Evolutionary conservation across 2,797 vertebrate species (phyloP), one percentile per base, ranked within the genome.

Genomic region (Threskiornis aethiopicus): DNA sequence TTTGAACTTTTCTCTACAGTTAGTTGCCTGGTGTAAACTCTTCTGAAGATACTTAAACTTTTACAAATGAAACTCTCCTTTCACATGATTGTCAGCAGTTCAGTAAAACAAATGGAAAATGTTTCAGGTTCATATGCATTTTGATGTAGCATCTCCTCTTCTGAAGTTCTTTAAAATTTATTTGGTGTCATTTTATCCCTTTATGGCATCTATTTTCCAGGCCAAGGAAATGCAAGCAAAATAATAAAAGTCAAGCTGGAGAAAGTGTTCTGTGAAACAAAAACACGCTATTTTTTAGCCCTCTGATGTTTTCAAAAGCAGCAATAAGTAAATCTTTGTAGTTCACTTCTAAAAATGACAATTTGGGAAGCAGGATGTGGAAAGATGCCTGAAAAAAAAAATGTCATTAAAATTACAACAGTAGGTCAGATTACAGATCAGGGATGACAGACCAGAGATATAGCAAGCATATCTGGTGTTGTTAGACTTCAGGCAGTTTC

Each of bases 181-280:
- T 69, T 80, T 67, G 37, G 37, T 78, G 67, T 69, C 6, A 31
- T 75, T 89, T 95, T 72, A 77, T 69, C 29, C 29, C 17, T 87
- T 84, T 83, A 84, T 37, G 76, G 46, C 26, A 88, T 71, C 42
- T 86, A 6, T 67, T 83, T 92, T 67, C 79, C 62, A 87, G 42
- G 83, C 57, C n/a, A 66, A 80, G 58, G 51, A 83, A 90, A 87
- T 25, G 91, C 13, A 70, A 90, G 73, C 16, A 90, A 95, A 95
- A 70, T 24, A 87, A 71, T 44, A 72, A 15, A 87, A 83, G 9
- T 76, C 37, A 84, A 89, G 12, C 18, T 64, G 51, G 89, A 92
- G 47, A 87, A 93, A 84, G 82, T 44, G 13, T 89, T 93, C 51
- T 77, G 26, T 16, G 24, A 86, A 89, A 89, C 16, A 70, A 80